These are phyloP conservation scores for Drosophila atroscutellata DNA, from an alignment of 2,888 invertebrate species.

Conservation along the genomic window DNA sequence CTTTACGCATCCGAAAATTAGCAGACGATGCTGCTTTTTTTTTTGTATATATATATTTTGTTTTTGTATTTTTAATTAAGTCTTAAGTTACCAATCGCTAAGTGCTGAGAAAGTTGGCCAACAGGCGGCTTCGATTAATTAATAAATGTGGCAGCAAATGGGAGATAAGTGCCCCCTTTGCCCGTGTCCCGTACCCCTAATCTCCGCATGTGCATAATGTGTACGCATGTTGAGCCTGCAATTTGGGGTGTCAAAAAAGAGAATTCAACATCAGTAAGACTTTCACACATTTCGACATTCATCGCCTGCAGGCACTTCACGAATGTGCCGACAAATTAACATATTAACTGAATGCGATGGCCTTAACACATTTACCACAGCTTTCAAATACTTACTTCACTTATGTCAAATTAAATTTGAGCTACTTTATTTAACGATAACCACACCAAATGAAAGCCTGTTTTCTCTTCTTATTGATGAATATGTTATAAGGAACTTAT, in stretches of 20 bases:
- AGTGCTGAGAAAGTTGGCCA: slow-evolving; percentile 71
- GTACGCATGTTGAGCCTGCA: not conserved
- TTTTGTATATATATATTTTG: not conserved
- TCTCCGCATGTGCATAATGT: not conserved
- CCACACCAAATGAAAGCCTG: not conserved
- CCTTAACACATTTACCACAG: slow-evolving; percentile 9
- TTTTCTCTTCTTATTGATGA: slow-evolving; percentile 1
- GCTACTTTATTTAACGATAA: slow-evolving; percentile 5
- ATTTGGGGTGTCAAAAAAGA: slow-evolving; percentile 12
- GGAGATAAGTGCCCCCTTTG: slow-evolving; percentile 59
- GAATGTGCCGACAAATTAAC: slow-evolving; percentile 21
- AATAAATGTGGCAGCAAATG: slow-evolving; percentile 82
- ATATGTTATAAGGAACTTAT: not conserved
- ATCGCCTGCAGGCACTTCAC: slow-evolving; percentile 43
- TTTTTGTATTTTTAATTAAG: slow-evolving; percentile 69
- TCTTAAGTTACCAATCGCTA: slow-evolving; percentile 68
- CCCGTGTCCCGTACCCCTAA: not conserved
- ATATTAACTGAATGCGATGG: slow-evolving; percentile 28
- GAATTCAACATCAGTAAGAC: slow-evolving; percentile 15
- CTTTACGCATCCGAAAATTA: slow-evolving; percentile 75
- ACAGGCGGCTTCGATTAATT: slow-evolving; percentile 71
- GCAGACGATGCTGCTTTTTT: slow-evolving; percentile 26
- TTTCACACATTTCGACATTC: slow-evolving; percentile 51
- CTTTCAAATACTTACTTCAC: not conserved
- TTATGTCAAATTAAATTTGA: not conserved